Evolutionary conservation across 1,140 invertebrate species (phyloP), one percentile per base, ranked within the genome.

Genomic region (Dufourea novaeangliae): DNA sequence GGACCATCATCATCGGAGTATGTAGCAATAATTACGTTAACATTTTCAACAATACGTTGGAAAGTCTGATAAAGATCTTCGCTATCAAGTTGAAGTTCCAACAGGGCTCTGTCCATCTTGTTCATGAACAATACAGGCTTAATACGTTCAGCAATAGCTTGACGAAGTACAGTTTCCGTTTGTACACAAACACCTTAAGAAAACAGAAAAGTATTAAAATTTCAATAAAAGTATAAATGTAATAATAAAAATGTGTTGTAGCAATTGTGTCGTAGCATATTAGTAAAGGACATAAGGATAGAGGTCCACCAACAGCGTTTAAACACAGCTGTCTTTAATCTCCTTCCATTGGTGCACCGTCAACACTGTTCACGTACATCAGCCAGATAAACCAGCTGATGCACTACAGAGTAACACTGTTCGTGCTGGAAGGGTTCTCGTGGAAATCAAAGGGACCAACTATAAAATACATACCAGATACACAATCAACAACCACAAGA

Each of bases 41-140:
- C 98, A 91, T 99, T 99, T 94, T 99, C 99, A 87, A 99, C 98
- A 93, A 99, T 99, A 94, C 98, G 97, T 93, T 99, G 98, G 96
- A 99, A 99, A 89, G 98, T 99, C 94, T 99, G 99, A 93, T 98
- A 99, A 25, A 99, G 94, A 92, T 99, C 98, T 94, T 99, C 99
- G 84, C 97, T 95, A 63, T 98, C 98, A 83, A 99, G 93, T 91
- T 99, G 98, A 88, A 99, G 93, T 92, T 99, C 98, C 2, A 99
- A 94, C 50, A 99, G 94, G 86, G 98, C 98, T 88, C 98, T 96
- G 94, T 99, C 99, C 98, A 99, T 99, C 93, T 99, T 99, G 96
- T 99, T 99, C 98, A 99, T 99, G 96, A 99, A 99, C 80, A 99
- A 94, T 87, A 99, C 97, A 68, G 98, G 98, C 96, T 99, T 99